phyloP scores from a whole-genome alignment of 2,797 vertebrate species.

The Lates japonicus region DNA sequence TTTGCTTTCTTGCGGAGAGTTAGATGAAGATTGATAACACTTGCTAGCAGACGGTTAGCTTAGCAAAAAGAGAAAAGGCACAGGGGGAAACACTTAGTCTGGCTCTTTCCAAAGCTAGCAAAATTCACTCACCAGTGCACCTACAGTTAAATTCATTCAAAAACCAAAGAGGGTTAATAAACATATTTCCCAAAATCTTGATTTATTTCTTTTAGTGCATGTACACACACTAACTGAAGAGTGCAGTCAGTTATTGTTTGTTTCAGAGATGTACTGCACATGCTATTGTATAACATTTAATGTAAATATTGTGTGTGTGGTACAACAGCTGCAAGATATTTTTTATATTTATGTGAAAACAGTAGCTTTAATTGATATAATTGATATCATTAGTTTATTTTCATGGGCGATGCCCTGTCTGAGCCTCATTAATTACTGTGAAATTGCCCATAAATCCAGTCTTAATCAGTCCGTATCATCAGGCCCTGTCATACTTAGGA shows the following conservation, averaged over 20 bases:
- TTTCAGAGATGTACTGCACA: background rate
- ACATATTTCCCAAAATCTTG: no score
- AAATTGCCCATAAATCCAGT: background rate
- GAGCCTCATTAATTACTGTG: background rate
- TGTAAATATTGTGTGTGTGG: background rate
- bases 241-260: background rate
- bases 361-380: background rate
- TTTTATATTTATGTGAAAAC: background rate
- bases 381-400: background rate
- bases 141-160: no score
- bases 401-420: background rate
- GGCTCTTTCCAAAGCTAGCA: background rate
- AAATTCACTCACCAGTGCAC: background rate
- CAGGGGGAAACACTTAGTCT: background rate
- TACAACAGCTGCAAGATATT: background rate
- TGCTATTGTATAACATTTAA: background rate
- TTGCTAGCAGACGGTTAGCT: background rate
- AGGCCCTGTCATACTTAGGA: background rate
- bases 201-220: background rate
- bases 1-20: background rate
- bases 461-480: conserved; percentile 4
- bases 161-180: no score
- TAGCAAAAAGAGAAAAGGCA: background rate
- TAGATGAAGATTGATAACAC: no score
- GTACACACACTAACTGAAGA: background rate